A percentile compares a stretch with the other conserved stretches of the same genome.
These are phyloP conservation scores for Caradrina kadenii DNA, from an alignment of 2,888 invertebrate species.

Conservation along the genomic window DNA sequence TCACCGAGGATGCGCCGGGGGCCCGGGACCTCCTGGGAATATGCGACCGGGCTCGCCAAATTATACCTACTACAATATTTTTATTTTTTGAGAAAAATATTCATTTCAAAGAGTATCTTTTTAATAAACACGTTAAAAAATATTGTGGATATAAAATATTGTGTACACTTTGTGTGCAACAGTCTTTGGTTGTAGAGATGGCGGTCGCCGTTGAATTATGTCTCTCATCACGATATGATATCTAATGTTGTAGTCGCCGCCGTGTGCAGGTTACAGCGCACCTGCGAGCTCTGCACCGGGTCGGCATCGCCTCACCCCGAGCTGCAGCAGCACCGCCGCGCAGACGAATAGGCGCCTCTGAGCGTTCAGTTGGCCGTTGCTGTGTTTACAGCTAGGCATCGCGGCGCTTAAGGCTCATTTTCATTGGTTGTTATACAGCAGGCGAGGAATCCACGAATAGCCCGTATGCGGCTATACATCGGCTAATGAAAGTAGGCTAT, in stretches of 20 bases:
- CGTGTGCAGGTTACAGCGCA: not conserved
- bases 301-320: not conserved
- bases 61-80: conserved; percentile 33
- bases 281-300: not conserved
- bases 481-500: too few species aligned
- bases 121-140: conserved; percentile 59
- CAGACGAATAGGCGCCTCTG: too few species aligned
- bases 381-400: too few species aligned
- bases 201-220: conserved; percentile 40
- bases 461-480: too few species aligned
- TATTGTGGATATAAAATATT: conserved; percentile 61
- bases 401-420: too few species aligned
- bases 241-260: conserved; percentile 1
- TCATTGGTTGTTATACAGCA: too few species aligned
- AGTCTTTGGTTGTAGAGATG: conserved; percentile 66
- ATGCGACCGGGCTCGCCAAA: conserved; percentile 14
- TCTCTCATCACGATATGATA: conserved; percentile 52
- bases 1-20: not conserved
- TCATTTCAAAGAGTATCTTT: conserved; percentile 40
- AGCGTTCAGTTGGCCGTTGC: too few species aligned
- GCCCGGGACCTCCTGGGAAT: not conserved
- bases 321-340: too few species aligned
- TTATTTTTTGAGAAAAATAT: conserved; percentile 50
- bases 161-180: conserved; percentile 59
- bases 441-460: too few species aligned